These are phyloP conservation scores for Ceyx margarethae DNA, from an alignment of 2,113 vertebrate species.

Conservation along the genomic window DNA sequence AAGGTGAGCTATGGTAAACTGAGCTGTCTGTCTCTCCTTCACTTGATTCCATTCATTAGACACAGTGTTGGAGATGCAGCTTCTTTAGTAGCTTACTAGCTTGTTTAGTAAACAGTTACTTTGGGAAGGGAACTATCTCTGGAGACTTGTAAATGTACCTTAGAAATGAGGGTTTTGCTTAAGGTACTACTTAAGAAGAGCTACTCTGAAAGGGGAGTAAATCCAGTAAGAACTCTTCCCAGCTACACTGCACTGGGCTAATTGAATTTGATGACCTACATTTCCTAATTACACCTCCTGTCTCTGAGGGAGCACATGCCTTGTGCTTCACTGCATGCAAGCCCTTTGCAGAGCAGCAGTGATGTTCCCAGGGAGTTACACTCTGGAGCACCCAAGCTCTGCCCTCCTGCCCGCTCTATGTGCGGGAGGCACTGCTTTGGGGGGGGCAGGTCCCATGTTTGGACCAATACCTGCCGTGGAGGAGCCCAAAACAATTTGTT, in stretches of 20 bases:
- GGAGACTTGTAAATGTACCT: not conserved
- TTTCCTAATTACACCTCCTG: not conserved
- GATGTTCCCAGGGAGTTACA: not conserved
- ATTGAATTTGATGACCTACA: constrained; percentile 8
- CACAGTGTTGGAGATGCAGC: fast-evolving
- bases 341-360: not conserved
- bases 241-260: not conserved
- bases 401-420: not conserved
- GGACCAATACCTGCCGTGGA: not conserved
- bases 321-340: not conserved
- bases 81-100: not conserved
- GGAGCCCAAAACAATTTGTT: constrained; percentile 11
- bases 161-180: not conserved
- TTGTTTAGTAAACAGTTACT: not conserved
- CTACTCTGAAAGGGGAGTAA: not conserved
- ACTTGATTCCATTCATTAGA: no score
- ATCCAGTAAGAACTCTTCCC: not conserved
- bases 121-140: not conserved
- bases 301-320: not conserved
- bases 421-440: not conserved
- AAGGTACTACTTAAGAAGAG: constrained; percentile 17
- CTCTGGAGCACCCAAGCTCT: not conserved
- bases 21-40: not conserved
- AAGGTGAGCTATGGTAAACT: not conserved
- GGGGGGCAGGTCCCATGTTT: not conserved